A percentile compares a stretch with the other conserved stretches of the same genome.
Evolutionary conservation across 2,888 invertebrate genomes (phyloP).

Genomic region (Atrina japonica): DNA sequence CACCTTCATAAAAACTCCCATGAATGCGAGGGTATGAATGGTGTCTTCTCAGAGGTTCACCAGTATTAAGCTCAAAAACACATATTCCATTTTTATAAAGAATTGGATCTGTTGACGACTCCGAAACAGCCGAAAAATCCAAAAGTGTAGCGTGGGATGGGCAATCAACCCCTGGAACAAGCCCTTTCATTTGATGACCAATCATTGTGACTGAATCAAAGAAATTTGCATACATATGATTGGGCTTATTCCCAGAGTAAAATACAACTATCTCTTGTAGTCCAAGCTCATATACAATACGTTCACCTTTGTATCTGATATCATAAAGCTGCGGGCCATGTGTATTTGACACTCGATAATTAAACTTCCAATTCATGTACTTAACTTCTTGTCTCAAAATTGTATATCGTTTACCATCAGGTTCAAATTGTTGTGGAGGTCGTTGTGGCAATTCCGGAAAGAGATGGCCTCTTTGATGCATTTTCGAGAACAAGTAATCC

Average conservation of each 20-base stretch:
- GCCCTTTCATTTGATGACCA: slow-evolving; percentile 52
- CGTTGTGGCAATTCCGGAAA: slow-evolving; percentile 50
- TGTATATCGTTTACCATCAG: slow-evolving; percentile 71
- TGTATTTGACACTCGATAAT: slow-evolving; percentile 65
- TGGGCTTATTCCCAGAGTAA: slow-evolving; percentile 64
- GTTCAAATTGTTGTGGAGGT: slow-evolving; percentile 65
- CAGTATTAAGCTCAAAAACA: slow-evolving; percentile 72
- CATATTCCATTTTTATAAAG: slow-evolving; percentile 60
- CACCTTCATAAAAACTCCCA: slow-evolving; percentile 64
- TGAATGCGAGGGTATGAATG: slow-evolving; percentile 37
- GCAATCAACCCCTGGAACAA: slow-evolving; percentile 73
- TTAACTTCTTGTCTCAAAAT: slow-evolving; percentile 64
- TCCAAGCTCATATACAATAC: slow-evolving; percentile 74
- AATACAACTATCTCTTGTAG: slow-evolving; percentile 70
- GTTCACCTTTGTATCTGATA: slow-evolving; percentile 62
- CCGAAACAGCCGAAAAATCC: slow-evolving; percentile 44
- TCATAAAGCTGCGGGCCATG: slow-evolving; percentile 67
- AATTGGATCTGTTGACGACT: slow-evolving; percentile 32
- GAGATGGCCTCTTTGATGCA: slow-evolving; percentile 45
- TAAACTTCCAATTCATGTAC: slow-evolving; percentile 72
- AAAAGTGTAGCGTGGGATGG: slow-evolving; percentile 60
- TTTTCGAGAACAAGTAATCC: slow-evolving; percentile 40
- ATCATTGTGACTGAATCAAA: slow-evolving; percentile 63
- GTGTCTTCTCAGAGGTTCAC: slow-evolving; percentile 69
- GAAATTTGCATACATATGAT: slow-evolving; percentile 54